Evolutionary conservation across 2,888 invertebrate genomes (phyloP), one percentile per base, ranked within the genome.

Genomic region (Drosophila fulvimacula): DNA sequence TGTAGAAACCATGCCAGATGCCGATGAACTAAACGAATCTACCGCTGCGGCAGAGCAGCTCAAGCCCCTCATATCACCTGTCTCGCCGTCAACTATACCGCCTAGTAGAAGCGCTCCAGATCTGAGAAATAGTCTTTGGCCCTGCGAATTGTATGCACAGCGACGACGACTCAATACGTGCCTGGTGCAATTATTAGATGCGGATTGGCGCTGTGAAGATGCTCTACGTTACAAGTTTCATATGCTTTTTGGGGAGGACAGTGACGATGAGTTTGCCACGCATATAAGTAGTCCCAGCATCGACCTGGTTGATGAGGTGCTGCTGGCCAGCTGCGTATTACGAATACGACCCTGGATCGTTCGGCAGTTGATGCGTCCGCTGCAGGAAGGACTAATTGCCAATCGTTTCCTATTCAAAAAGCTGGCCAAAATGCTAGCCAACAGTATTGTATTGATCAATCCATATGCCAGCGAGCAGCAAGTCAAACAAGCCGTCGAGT

Each of bases 301-400:
- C 6, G 92, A 92, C 70, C 60, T 92, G 36, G 82, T 91, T 24
- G 86, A 92, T 71, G 89, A 92, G 52, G 78, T 89, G 1, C 72
- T 92, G 21, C 76, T 90, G 32, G 70, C 82, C 55, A 92, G 92
- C 66, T 92, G 92, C 57, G 84, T 91, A 44, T 76, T 86, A 30
- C 91, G 92, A 9, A 91, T 92, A 48, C 91, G 92, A 0, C 91
- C 92, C 0, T 92, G 92, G 92, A 88, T 92, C 24, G 92, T 92
- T 5, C 81, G 90, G 5, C 76, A 91, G 61, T 77, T 92, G 34
- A 92, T 92, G 92, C 76, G 76, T 19, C 92, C 92, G 4, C 74
- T 92, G 74, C 82, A 80, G 34, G 89, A 91, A 39, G 91, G 92
- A 0, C 68, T 92, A 4, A 92, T 92, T 39, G 90, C 76, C 15